A percentile compares a stretch with the other conserved stretches of the same genome.
phyloP scores from a whole-genome alignment of 2,113 vertebrate genomes.

The Paratilapia polleni region DNA sequence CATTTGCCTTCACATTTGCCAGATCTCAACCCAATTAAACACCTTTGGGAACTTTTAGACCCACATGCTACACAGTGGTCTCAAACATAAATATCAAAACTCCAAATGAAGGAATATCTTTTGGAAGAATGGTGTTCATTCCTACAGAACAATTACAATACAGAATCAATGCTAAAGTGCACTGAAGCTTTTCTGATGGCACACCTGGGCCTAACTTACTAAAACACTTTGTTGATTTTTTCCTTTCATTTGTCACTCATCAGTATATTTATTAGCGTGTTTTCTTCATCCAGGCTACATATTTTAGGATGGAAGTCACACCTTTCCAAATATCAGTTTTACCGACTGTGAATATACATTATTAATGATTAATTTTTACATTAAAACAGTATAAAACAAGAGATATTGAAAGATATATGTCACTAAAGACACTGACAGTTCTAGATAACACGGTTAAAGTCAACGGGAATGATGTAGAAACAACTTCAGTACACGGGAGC shows the following conservation, averaged over 20 bases:
- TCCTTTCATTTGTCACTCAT: no score
- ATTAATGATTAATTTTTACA: not conserved
- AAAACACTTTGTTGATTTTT: no score
- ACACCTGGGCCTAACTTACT: not conserved
- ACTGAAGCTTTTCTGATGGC: not conserved
- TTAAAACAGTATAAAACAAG: no score
- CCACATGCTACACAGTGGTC: not conserved
- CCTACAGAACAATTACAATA: not conserved
- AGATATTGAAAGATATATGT: not conserved
- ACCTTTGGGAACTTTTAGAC: not conserved
- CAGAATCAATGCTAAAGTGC: not conserved
- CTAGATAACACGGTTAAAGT: not conserved
- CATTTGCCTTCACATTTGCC: no score
- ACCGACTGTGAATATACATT: no score
- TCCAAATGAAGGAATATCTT: not conserved
- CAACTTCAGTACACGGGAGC: no score
- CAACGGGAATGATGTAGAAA: not conserved
- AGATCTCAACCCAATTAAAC: not conserved
- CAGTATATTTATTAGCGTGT: not conserved
- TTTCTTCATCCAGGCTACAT: not conserved
- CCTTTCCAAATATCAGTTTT: no score
- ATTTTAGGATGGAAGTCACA: not conserved
- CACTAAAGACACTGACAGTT: not conserved
- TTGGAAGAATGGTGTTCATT: not conserved
- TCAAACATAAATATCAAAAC: not conserved